Evolutionary conservation across 2,113 vertebrate species (phyloP), one percentile per base, ranked within the genome.

Genomic region (Rhegmatorhina hoffmannsi): DNA sequence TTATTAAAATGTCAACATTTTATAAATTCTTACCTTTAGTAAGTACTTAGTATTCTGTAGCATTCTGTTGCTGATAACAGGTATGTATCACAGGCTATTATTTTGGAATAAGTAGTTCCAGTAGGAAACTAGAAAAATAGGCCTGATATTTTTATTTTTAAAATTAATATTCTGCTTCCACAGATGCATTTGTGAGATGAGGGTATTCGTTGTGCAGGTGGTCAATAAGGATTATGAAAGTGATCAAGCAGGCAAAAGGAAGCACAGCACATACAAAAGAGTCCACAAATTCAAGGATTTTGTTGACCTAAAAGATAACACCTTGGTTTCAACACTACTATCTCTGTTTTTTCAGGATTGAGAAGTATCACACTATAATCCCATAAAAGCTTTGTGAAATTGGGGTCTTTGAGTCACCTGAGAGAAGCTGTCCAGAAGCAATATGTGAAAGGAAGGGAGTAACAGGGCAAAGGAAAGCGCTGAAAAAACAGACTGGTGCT

Each of bases 391-490:
- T 89, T 67, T 89, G 76, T 87, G 52, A 67, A 90, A 66, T 12
- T 72, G 64, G 33, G 38, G 36, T 18, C 31, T 91, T 58, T 87
- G 80, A 59, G 92, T 89, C 89, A 96, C 76, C 92, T 91, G 92
- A 87, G 91, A 95, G 83, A 92, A 92, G 80, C 89, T 84, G 76
- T 81, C 73, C 84, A 94, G 80, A 75, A 84, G 84, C 47, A 88
- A 17, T 26, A 24, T 78, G 64, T 84, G 89, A 91, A 89, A 96
- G 95, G 92, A 96, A 92, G 80, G 84, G 95, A 92, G 94, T 91
- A 92, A 64, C 24, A 56, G 63, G 69, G 66, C 56, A 87, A 56
- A 79, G 84, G 84, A 87, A 96, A 92, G 52, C 38, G 3, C 95
- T 95, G 94, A 78, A 94, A 90, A 95, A 95, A 95, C 76, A 95